Percentiles rank a stretch among this genome's conserved stretches.
These are phyloP conservation scores for Vultur gryphus DNA, from an alignment of 2,797 vertebrate genomes.

Conservation along the genomic window DNA sequence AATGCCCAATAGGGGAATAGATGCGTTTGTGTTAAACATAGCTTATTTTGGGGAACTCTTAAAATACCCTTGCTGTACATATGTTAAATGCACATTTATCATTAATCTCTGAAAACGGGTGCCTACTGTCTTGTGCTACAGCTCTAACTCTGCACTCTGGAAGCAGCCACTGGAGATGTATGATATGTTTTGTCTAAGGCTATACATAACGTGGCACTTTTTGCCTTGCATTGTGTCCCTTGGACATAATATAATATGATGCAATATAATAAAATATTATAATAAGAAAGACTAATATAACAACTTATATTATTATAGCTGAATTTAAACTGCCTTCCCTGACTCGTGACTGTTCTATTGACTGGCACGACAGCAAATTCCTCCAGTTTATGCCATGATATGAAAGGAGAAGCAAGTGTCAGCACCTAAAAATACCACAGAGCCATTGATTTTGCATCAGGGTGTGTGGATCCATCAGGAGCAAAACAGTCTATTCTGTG, in stretches of 20 bases:
- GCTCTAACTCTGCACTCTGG: background rate
- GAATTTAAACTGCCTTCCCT: background rate
- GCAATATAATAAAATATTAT: background rate
- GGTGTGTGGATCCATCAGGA: background rate
- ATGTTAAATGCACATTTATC: background rate
- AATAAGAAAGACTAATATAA: background rate
- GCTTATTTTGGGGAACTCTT: background rate
- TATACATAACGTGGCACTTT: background rate
- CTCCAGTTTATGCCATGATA: background rate
- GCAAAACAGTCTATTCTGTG: background rate
- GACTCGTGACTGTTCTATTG: background rate
- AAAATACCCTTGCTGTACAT: background rate
- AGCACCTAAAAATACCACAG: background rate
- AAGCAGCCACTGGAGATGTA: background rate
- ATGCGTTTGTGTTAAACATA: background rate
- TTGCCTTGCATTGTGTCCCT: background rate
- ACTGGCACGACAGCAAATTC: background rate
- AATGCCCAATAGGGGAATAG: background rate
- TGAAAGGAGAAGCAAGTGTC: background rate
- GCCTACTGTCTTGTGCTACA: background rate
- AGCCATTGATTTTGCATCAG: background rate
- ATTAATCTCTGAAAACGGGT: background rate
- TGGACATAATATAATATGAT: background rate
- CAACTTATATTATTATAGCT: background rate
- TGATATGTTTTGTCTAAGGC: background rate